These are phyloP conservation scores for Acanthurus lineatus DNA, from an alignment of 2,797 vertebrate genomes.

Conservation along the genomic window DNA sequence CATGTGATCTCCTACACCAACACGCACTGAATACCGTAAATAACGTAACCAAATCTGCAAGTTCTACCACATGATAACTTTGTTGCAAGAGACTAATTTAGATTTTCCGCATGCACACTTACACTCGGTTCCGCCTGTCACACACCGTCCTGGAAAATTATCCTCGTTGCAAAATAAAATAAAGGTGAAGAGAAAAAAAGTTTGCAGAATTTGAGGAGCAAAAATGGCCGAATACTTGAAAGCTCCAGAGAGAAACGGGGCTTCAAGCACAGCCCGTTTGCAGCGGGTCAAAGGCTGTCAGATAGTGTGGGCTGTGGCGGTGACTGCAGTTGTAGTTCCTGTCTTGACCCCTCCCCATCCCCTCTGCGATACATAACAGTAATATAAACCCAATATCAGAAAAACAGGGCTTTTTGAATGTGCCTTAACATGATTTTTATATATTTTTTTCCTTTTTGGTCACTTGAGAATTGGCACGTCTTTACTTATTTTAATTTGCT, in stretches of 20 bases:
- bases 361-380: too few species aligned
- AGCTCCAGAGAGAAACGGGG: not conserved
- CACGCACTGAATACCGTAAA: not conserved
- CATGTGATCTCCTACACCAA: not conserved
- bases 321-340: conserved; percentile 13
- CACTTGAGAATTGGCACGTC: too few species aligned
- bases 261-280: not conserved
- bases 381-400: too few species aligned
- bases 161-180: not conserved
- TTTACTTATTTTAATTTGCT: too few species aligned
- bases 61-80: not conserved
- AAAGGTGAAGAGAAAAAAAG: rapidly evolving
- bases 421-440: too few species aligned
- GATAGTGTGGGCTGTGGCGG: not conserved
- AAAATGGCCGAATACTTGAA: conserved; percentile 20
- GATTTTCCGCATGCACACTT: conserved; percentile 18
- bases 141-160: not conserved
- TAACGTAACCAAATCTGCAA: not conserved
- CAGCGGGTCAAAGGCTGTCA: not conserved
- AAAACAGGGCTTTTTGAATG: too few species aligned
- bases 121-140: conserved; percentile 17
- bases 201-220: not conserved
- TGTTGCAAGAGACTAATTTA: not conserved
- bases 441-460: too few species aligned
- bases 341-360: not conserved